Percentiles rank a stretch among this genome's conserved stretches.
Evolutionary conservation across 2,888 invertebrate species (phyloP).

Genomic region (Drosophila kambysellisi): DNA sequence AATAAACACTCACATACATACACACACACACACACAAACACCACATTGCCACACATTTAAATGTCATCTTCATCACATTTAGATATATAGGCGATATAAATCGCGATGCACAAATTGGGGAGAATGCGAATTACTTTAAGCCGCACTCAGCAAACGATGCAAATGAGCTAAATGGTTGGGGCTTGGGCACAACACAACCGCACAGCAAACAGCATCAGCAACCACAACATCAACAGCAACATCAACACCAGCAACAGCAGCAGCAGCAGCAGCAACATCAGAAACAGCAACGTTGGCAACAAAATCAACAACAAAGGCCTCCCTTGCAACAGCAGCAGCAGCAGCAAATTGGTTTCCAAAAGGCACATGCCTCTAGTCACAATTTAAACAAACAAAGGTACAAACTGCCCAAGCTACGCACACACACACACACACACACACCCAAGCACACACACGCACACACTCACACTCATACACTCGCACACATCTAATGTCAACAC

Average conservation of each 20-base stretch:
- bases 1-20: constrained; percentile 30
- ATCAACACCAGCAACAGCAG: constrained; percentile 48
- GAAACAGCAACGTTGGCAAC: constrained; percentile 65
- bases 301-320: constrained; percentile 64
- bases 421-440: neutral
- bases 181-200: constrained; percentile 85
- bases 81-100: constrained; percentile 88
- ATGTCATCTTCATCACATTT: constrained; percentile 52
- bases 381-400: constrained; percentile 84
- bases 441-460: neutral
- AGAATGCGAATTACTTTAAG: constrained; percentile 85
- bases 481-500: neutral
- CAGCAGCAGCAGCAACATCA: constrained; percentile 50
- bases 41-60: constrained; percentile 25
- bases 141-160: constrained; percentile 86
- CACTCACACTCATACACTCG: neutral
- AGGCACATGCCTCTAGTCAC: constrained; percentile 83
- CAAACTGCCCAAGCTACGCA: constrained; percentile 31
- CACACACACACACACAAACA: constrained; percentile 13
- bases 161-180: constrained; percentile 88
- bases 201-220: constrained; percentile 58
- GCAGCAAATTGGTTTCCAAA: constrained; percentile 70
- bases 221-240: constrained; percentile 38
- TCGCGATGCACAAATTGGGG: constrained; percentile 87
- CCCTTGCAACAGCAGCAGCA: constrained; percentile 60